Percentiles rank a stretch among this genome's conserved stretches.
Conservation (phyloP, 2,888 invertebrate genomes). For the Camponotus fellah region DNA sequence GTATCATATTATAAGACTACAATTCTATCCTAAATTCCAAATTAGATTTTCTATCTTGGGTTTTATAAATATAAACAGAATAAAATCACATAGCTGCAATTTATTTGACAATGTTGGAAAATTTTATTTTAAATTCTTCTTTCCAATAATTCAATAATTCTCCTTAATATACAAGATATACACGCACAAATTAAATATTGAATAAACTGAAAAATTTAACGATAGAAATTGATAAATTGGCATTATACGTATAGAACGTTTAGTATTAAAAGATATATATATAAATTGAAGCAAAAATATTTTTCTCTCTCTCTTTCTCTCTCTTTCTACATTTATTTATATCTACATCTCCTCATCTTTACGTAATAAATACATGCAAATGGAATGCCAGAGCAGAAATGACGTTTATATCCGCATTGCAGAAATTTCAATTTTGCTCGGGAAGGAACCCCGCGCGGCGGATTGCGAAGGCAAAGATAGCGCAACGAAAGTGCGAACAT, state of each 20-base stretch:
- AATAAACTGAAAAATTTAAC: neutral
- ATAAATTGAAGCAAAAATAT: constrained; percentile 11
- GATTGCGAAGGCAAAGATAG: constrained; percentile 38
- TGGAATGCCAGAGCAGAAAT: constrained; percentile 17
- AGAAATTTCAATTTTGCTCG: constrained; percentile 50
- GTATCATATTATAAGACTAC: no score
- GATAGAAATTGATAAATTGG: no score
- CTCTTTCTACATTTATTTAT: constrained; percentile 23
- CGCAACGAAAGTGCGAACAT: constrained; percentile 43
- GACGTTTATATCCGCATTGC: constrained; percentile 44
- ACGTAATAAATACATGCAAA: constrained; percentile 45
- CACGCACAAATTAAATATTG: neutral
- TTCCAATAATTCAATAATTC: no score
- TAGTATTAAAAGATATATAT: no score
- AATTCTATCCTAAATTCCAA: no score
- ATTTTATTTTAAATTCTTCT: no score
- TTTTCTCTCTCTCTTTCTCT: neutral
- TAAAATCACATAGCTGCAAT: no score
- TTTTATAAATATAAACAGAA: no score
- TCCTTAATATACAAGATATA: no score
- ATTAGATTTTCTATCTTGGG: no score
- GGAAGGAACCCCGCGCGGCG: constrained; percentile 4
- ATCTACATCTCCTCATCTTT: constrained; percentile 9
- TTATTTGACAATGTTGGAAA: neutral
- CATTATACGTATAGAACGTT: no score